Conservation (phyloP, 1,140 invertebrate genomes). For the Drosophila tani region DNA sequence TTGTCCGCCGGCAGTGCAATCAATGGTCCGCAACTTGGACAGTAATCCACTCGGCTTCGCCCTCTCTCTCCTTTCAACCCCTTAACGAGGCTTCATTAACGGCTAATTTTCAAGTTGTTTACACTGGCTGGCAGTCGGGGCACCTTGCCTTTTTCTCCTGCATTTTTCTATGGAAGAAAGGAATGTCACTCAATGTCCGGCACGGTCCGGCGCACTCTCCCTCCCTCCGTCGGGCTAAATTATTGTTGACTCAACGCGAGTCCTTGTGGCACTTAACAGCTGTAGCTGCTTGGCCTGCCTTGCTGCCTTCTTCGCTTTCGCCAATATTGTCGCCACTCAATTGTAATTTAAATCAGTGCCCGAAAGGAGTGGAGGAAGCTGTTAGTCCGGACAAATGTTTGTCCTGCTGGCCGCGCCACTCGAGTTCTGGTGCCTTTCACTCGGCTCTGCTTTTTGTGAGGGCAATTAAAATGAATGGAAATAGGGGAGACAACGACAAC, state of each 20-base stretch:
- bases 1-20: constrained; percentile 56
- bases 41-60: constrained; percentile 44
- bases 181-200: constrained; percentile 68
- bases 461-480: constrained; percentile 59
- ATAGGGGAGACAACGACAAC: constrained; percentile 20
- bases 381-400: constrained; percentile 60
- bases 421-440: constrained; percentile 18
- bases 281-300: constrained; percentile 28
- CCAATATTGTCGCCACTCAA: constrained; percentile 80
- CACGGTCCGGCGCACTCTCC: constrained; percentile 18
- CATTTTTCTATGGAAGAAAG: constrained; percentile 53
- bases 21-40: constrained; percentile 47
- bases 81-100: constrained; percentile 78
- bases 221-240: constrained; percentile 50
- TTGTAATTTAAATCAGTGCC: constrained; percentile 80
- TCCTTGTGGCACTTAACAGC: constrained; percentile 74
- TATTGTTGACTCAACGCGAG: constrained; percentile 77
- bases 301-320: constrained; percentile 28
- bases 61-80: constrained; percentile 20
- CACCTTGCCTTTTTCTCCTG: constrained; percentile 46
- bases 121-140: constrained; percentile 56
- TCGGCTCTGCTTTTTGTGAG: constrained; percentile 32
- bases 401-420: constrained; percentile 37
- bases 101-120: constrained; percentile 81
- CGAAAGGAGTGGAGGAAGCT: constrained; percentile 45